Base-by-base conservation (phyloP, 2,888 invertebrate genomes). In the Drosophila maculinotata region DNA sequence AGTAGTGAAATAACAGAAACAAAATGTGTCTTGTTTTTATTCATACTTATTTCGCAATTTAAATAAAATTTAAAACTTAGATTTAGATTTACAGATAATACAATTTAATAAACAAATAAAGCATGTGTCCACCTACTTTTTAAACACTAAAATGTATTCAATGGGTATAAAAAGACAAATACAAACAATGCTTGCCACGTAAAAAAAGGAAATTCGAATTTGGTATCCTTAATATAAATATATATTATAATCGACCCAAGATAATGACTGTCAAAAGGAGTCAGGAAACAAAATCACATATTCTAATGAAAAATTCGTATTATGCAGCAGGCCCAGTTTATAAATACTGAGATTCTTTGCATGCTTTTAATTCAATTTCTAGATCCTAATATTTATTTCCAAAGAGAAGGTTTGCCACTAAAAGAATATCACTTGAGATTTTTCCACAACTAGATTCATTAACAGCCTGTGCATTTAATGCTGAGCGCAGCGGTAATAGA, bases 391-490 rank as follows among this genome's bases (percentile, higher is more conserved):
- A 71, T 17, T 90, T 90, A 52, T 90, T 87, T 58, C 89, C 88
- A 76, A 93, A 90, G 59, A 91, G 89, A 59, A 87, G 86, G 48
- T 90, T 90, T 30, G 93, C 87, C 69, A 92, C 90, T 67, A 91
- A 90, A 23, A 93, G 70, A 82, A 94, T 93, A 68, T 93, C 92
- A 59, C 93, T 92, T 69, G 92, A 92, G 10, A 94, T 91, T 90
- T 93, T 93, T 1, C 95, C 95, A 90, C 95, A 95, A 78, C 93
- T 94, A 3, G 95, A 94, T 44, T 92, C 92, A 28, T 92, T 83
- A 48, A 94, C 92, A 44, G 94, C 87, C 75, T 93, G 93, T 51
- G 92, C 92, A 74, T 93, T 93, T 80, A 95, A 90, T 25, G 85
- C 78, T 8, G 77, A 60, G 17, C 80, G 85, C 1, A 90, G 64